Evolutionary conservation across 2,113 vertebrate species (phyloP).

Genomic region (Corythornis vintsioides): DNA sequence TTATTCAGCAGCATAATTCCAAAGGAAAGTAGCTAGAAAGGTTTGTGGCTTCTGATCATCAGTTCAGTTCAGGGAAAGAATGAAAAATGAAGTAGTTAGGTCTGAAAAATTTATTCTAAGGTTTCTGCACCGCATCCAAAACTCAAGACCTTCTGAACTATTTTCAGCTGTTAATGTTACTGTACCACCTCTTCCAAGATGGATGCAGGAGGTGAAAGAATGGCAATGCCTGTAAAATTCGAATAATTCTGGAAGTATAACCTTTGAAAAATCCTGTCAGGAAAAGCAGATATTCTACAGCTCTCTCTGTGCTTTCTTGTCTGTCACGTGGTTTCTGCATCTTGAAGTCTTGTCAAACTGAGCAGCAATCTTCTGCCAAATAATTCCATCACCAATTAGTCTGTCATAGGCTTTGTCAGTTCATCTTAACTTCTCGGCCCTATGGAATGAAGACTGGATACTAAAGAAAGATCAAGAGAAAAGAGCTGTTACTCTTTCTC

Average conservation of each 20-base stretch:
- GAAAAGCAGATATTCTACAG: not conserved
- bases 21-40: not conserved
- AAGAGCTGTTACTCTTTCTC: not conserved
- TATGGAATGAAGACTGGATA: not conserved
- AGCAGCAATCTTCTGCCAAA: not conserved
- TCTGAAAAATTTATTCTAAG: not conserved
- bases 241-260: not conserved
- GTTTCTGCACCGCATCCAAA: not conserved
- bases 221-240: not conserved
- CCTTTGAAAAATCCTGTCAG: not conserved
- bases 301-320: not conserved
- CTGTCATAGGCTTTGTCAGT: slow-evolving; percentile 7
- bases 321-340: not conserved
- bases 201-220: not conserved
- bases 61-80: not conserved
- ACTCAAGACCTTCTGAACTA: not conserved
- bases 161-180: not conserved
- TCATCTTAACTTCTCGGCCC: slow-evolving; percentile 5
- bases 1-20: not conserved
- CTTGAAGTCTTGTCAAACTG: not conserved
- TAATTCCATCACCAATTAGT: slow-evolving; percentile 22
- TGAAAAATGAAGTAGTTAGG: not conserved
- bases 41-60: not conserved
- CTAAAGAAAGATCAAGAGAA: not conserved
- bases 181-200: not conserved